A percentile compares a stretch with the other conserved stretches of the same genome.
phyloP scores from a whole-genome alignment of 1,140 invertebrate species.

The Lucilia cuprina region DNA sequence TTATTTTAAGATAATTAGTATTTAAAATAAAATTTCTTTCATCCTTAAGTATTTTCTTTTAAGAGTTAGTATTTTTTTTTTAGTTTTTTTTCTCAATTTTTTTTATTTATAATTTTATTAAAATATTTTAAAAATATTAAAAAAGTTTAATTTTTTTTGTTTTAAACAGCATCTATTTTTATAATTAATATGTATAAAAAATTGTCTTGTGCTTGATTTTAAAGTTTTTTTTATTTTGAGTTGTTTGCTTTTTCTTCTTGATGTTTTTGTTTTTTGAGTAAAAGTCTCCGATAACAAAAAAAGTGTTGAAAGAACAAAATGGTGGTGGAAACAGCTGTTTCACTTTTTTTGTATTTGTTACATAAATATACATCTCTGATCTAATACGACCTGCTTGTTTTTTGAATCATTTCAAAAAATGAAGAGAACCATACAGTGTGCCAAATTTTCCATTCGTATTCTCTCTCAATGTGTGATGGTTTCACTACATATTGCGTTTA shows the following conservation, averaged over 20 bases:
- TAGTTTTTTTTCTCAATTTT: background rate
- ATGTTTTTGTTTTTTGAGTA: conserved; percentile 18
- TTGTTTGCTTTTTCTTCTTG: conserved; percentile 34
- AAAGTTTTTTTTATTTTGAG: conserved; percentile 16
- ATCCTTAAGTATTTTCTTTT: background rate
- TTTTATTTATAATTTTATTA: too few relatives aligned
- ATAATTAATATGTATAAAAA: background rate
- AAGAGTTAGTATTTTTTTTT: conserved; percentile 5
- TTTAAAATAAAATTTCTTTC: background rate
- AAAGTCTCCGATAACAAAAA: background rate
- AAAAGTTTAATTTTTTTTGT: background rate
- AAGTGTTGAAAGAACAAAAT: too few relatives aligned
- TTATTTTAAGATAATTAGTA: background rate
- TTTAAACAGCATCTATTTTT: conserved; percentile 24
- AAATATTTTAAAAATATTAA: conserved; percentile 16
- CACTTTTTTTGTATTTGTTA: too few relatives aligned
- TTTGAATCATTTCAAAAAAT: too few relatives aligned
- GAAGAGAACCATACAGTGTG: too few relatives aligned
- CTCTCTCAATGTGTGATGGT: too few relatives aligned
- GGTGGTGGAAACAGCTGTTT: too few relatives aligned
- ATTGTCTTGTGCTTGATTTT: conserved; percentile 20
- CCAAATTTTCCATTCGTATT: too few relatives aligned
- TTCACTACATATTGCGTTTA: too few relatives aligned
- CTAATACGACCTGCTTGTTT: too few relatives aligned
- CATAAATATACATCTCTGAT: too few relatives aligned